A percentile compares a stretch with the other conserved stretches of the same genome.
These are phyloP conservation scores for Psittacara wagleri DNA, from an alignment of 2,113 vertebrate species.

Conservation along the genomic window DNA sequence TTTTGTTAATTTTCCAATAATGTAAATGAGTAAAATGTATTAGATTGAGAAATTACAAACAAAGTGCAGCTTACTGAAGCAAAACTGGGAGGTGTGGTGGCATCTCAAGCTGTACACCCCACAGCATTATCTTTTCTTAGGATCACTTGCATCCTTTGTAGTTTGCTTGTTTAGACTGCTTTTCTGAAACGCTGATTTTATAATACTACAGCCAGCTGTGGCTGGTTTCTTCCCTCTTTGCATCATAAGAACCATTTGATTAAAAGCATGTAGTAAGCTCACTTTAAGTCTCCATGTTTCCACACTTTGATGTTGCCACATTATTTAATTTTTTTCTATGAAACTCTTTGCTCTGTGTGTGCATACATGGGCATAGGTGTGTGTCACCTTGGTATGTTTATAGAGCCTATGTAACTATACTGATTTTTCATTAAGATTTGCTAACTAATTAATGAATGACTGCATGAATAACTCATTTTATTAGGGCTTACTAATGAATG, in stretches of 20 bases:
- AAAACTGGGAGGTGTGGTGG: background rate
- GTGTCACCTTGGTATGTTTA: background rate
- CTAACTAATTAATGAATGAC: background rate
- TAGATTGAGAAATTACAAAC: background rate
- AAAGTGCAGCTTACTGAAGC: background rate
- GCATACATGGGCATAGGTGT: background rate
- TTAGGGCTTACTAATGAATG: background rate
- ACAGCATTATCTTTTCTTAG: background rate
- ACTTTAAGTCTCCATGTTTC: background rate
- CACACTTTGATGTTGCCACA: background rate
- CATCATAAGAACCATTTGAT: background rate
- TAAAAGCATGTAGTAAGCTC: background rate
- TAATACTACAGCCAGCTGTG: background rate
- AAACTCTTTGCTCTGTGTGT: background rate
- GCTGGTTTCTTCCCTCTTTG: background rate
- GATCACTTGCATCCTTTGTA: background rate
- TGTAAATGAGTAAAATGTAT: background rate
- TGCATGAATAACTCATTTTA: background rate
- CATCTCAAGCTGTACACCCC: background rate
- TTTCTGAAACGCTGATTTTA: conserved; percentile 4
- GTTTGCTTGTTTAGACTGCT: background rate
- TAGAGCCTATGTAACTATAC: background rate
- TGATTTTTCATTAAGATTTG: background rate
- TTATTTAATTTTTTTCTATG: background rate
- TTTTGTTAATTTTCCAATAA: background rate